Base-by-base conservation (phyloP, 2,888 invertebrate genomes). In the Dasysyrphus albostriatus region DNA sequence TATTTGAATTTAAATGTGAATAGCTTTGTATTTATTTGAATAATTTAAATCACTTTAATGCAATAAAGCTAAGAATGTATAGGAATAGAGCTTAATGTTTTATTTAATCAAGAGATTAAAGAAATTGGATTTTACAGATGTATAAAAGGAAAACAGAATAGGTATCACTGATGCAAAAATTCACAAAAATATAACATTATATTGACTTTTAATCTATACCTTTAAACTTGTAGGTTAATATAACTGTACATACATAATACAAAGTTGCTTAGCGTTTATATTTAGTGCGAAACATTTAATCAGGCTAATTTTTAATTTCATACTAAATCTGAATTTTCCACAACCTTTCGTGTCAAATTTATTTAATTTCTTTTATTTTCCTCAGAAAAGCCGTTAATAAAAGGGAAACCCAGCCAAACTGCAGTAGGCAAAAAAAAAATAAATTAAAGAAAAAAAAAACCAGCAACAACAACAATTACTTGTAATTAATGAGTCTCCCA, bases 401-500 rank as follows among this genome's bases (percentile, higher is more conserved):
- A 47, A 47, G 16, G 47, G 16, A 58, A 34, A 37, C 24, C 5
- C 19, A 37, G 14, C 5, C 19, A 47, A 65, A 65, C 10, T 65
- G 32, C 47, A 65, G 47, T 65, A 47, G 51, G 54, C 16, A 65
- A n/a, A n/a, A 65, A 16, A 49, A 12, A 39, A 5, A 54, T 14
- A 34, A 34, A n/a, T n/a, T n/a, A n/a, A n/a, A n/a, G n/a, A n/a
- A 59, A 7, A 72, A 14, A 72, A 59, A 73, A 56, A 24, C 3
- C n/a, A 37, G 1, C 19, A 65, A 65, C 32, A 82, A 85, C 69
- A 82, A 65, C 69, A 74, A 78, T 82, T 74, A 82, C 82, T 24
- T 65, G 74, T 74, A 78, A 85, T 85, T 85, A 85, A 85, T 85
- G 82, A 85, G 70, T 61, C 19, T 59, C 77, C 72, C 54, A 47